phyloP scores from a whole-genome alignment of 30 jellyfish, hydroid and myxozoan genomes.

The Sanderia malayensis region DNA sequence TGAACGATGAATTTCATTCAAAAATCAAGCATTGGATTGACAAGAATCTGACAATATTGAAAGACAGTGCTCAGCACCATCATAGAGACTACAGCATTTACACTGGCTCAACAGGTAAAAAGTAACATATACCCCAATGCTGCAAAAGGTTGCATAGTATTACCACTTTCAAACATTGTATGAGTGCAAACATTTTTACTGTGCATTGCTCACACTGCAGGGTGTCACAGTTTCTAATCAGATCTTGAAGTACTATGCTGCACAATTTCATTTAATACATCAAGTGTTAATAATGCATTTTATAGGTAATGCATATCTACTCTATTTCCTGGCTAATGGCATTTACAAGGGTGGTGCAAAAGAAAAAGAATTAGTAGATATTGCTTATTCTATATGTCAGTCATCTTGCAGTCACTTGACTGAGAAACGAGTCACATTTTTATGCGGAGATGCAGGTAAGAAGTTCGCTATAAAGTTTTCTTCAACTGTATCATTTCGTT shows the following conservation, averaged over 20 bases:
- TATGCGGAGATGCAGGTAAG: conserved; percentile 84
- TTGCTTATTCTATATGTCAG: conserved; percentile 12
- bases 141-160: too few relatives aligned
- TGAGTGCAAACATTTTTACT: background rate
- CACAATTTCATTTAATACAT: too few relatives aligned
- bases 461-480: too few relatives aligned
- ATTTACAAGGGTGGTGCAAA: conserved; percentile 18
- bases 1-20: background rate
- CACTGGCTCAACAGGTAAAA: conserved; percentile 59
- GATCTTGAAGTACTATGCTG: too few relatives aligned
- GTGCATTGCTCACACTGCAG: background rate
- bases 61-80: conserved; percentile 1
- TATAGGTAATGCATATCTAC: too few relatives aligned
- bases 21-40: conserved; percentile 43
- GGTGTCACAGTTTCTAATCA: background rate
- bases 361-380: conserved; percentile 8
- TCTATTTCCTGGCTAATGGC: conserved; percentile 32
- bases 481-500: too few relatives aligned
- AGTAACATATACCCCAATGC: too few relatives aligned
- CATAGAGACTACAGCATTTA: conserved; percentile 51
- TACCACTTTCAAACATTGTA: too few relatives aligned
- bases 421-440: conserved; percentile 47
- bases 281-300: too few relatives aligned
- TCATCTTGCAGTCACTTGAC: conserved; percentile 7
- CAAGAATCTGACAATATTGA: conserved; percentile 3